phyloP scores from a whole-genome alignment of 2,797 vertebrate genomes.

The Aphelocoma californica region DNA sequence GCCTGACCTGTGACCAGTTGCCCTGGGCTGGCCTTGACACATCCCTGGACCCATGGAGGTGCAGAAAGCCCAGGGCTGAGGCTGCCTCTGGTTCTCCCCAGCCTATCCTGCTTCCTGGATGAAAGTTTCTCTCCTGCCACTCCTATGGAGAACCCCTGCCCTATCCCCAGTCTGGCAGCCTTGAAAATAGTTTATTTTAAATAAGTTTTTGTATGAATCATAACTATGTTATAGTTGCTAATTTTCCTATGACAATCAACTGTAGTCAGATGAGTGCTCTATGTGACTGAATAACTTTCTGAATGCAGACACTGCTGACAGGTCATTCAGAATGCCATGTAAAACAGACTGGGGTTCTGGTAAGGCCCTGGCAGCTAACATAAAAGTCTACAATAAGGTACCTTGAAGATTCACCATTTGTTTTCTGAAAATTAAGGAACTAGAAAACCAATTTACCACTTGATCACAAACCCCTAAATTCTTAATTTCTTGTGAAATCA shows the following conservation, averaged over 20 bases:
- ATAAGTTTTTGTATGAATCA: not conserved
- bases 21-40: not conserved
- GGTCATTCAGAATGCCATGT: not conserved
- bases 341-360: not conserved
- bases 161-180: not conserved
- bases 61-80: not conserved
- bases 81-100: not conserved
- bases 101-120: not conserved
- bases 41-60: too few species aligned
- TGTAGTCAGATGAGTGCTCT: not conserved
- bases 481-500: constrained; percentile 26
- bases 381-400: not conserved
- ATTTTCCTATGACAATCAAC: not conserved
- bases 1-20: not conserved
- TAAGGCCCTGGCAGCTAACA: not conserved
- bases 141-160: not conserved
- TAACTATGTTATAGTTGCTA: not conserved
- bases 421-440: constrained; percentile 3
- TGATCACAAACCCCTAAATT: not conserved
- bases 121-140: not conserved
- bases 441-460: constrained; percentile 38
- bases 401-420: not conserved
- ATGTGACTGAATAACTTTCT: not conserved
- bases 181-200: not conserved
- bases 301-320: not conserved